Evolutionary conservation across 2,113 vertebrate genomes (phyloP).

Genomic region (Silurus meridionalis): DNA sequence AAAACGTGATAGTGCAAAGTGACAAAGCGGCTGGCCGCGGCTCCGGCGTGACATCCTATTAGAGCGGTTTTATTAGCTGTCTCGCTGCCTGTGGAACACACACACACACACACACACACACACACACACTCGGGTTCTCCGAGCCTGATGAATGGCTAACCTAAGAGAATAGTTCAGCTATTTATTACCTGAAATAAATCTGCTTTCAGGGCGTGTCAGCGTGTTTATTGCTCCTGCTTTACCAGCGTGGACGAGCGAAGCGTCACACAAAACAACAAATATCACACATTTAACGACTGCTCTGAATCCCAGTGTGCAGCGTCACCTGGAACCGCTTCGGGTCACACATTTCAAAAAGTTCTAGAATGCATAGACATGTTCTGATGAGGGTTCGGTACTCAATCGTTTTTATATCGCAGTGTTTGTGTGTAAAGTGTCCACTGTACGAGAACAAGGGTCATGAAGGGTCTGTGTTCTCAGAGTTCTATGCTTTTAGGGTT

Average conservation of each 20-base stretch:
- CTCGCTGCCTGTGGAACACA: constrained; percentile 25
- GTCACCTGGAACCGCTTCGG: not conserved
- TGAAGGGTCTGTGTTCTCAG: no score
- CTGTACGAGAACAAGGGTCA: no score
- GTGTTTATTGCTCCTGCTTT: constrained; percentile 36
- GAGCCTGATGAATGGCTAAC: constrained; percentile 46
- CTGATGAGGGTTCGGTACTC: not conserved
- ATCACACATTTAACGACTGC: not conserved
- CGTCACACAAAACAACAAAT: constrained; percentile 10
- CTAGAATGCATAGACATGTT: not conserved
- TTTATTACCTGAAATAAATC: constrained; percentile 53
- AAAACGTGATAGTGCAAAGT: constrained; percentile 18
- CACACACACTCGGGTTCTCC: constrained; percentile 20
- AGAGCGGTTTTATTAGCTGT: constrained; percentile 43
- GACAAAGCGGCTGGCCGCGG: constrained; percentile 15
- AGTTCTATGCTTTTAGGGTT: not conserved
- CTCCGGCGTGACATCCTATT: constrained; percentile 38
- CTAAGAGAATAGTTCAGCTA: constrained; percentile 43
- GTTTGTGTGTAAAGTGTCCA: not conserved
- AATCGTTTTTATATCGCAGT: not conserved
- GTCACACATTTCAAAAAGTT: not conserved
- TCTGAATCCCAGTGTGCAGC: not conserved
- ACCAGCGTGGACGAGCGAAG: not conserved
- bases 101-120: constrained; percentile 34
- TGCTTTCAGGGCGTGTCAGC: constrained; percentile 15